Base-by-base conservation (phyloP, 2,888 invertebrate genomes). In the Morpho achilles region DNA sequence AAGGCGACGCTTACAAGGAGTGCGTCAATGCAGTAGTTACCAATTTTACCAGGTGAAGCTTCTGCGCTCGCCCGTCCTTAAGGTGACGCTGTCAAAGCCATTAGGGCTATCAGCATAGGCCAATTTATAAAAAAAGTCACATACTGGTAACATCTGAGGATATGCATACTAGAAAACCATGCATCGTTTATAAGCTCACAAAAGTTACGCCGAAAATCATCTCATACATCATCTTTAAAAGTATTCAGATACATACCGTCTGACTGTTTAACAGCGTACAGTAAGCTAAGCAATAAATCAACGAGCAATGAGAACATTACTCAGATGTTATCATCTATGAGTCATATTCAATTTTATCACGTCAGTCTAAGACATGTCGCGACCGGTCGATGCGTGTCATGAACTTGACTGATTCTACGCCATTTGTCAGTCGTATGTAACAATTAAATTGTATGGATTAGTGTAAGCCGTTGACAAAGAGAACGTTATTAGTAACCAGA, bases 351-450 rank as follows among this genome's bases (percentile, higher is more conserved):
- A 76, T 82, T 80, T 79, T 75, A 78, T 78, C 78, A 82, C 80
- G 77, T 77, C 72, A 50, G 55, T 9, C 46, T 44, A 50, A 55
- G 55, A 55, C 55, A 55, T 55, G 55, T 55, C 86, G 80, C 82
- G 89, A 89, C 89, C 77, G 73, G 89, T 87, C 78, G 68, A 70
- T 72, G 72, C 84, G 65, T 77, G 82, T 82, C 81, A 69, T 79
- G 86, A 84, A 87, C 87, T 85, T 87, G 84, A 84, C 78, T 80
- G 76, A 82, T 81, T 77, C 73, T 66, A 61, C 65, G 69, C 71
- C 79, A 79, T 85, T 84, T 81, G 82, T 82, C 74, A 72, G 70
- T 70, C 70, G 71, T 71, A 76, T 77, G 77, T 75, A 72, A 73
- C 70, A 71, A 77, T 75, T 75, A 76, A 77, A 80, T 69, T 77